A percentile compares a stretch with the other conserved stretches of the same genome.
Conservation (phyloP, 2,113 vertebrate genomes). For the Eonycteris spelaea region DNA sequence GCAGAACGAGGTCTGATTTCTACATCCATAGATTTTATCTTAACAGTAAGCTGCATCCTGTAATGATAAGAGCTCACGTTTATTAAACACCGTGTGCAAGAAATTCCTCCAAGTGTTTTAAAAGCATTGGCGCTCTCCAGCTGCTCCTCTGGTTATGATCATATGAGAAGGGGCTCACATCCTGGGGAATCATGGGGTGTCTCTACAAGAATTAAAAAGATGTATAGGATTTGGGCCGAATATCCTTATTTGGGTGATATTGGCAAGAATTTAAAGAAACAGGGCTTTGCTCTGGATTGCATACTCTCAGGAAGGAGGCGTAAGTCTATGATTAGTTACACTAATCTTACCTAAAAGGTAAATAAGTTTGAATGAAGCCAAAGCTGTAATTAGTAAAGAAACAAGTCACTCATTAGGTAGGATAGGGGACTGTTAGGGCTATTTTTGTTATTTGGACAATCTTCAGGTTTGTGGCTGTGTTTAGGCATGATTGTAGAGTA, state of each 20-base stretch:
- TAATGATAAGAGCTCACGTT: background rate
- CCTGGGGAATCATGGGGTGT: background rate
- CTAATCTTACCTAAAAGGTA: background rate
- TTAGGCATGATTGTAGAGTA: background rate
- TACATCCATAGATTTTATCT: background rate
- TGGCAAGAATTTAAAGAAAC: background rate
- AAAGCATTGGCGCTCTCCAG: background rate
- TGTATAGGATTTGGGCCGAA: background rate
- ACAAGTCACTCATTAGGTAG: background rate
- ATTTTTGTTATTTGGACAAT: background rate
- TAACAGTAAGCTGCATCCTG: background rate
- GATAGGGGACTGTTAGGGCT: background rate
- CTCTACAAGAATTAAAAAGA: background rate
- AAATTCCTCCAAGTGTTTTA: background rate
- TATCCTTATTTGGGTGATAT: background rate
- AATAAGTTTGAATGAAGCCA: background rate
- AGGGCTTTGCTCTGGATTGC: background rate
- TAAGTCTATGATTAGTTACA: background rate
- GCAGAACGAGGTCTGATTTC: background rate
- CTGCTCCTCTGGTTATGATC: background rate
- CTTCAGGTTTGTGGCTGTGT: background rate
- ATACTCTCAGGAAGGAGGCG: background rate
- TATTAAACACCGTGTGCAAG: background rate
- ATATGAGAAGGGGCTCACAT: background rate
- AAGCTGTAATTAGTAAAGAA: background rate